These are phyloP conservation scores for Argentina silus DNA, from an alignment of 2,797 vertebrate genomes.

Conservation along the genomic window DNA sequence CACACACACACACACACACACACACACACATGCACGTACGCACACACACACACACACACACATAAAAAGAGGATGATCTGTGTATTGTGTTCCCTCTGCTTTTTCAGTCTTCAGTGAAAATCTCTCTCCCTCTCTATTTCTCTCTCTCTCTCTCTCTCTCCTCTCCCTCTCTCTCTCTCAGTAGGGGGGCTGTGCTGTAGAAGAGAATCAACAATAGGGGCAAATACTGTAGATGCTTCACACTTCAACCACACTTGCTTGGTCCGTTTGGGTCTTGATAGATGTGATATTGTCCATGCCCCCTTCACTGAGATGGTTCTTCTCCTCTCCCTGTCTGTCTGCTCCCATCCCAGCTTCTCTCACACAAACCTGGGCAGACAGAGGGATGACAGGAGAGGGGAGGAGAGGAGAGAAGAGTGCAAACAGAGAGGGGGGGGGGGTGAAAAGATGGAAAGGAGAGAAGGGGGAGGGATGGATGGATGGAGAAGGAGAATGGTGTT, in stretches of 20 bases:
- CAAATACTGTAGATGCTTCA: slow-evolving; percentile 65
- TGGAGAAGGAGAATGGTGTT: slow-evolving; percentile 28
- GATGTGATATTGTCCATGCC: slow-evolving; percentile 58
- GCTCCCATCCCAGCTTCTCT: background rate
- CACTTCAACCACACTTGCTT: slow-evolving; percentile 62
- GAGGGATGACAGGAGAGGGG: background rate
- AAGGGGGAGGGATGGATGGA: background rate
- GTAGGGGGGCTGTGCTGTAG: slow-evolving; percentile 54
- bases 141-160: no score
- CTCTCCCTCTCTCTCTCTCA: slow-evolving; percentile 52
- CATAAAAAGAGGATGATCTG: no score
- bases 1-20: no score
- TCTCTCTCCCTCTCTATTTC: no score
- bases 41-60: no score
- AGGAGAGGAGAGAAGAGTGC: background rate
- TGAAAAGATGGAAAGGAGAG: background rate
- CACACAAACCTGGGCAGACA: slow-evolving; percentile 53
- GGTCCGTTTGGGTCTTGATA: slow-evolving; percentile 56
- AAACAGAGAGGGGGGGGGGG: slow-evolving; percentile 10
- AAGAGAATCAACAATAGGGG: slow-evolving; percentile 69
- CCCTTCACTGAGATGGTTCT: slow-evolving; percentile 50
- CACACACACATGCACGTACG: no score
- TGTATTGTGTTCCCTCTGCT: no score
- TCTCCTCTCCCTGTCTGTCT: slow-evolving; percentile 35
- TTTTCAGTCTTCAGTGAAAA: no score